Conservation (phyloP, 92 coral and sea anemone genomes). For the Diadumene lineata region DNA sequence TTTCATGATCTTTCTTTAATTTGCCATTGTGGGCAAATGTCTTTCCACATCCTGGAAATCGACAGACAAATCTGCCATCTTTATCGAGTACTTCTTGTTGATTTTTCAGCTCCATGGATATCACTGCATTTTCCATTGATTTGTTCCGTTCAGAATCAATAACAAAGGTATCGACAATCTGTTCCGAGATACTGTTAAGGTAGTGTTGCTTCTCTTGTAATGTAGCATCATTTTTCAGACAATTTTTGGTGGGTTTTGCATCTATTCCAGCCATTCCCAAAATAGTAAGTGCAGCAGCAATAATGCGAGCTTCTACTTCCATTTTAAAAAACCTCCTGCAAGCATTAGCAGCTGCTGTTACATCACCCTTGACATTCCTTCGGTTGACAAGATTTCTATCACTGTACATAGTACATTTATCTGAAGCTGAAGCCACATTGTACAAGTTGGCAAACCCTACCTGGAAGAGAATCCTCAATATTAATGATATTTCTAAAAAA, state of each 20-base stretch:
- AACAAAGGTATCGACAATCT: slow-evolving; percentile 54
- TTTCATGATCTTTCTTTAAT: slow-evolving; percentile 62
- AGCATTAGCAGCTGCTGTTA: slow-evolving; percentile 68
- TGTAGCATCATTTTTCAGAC: no score
- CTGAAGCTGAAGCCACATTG: slow-evolving; percentile 65
- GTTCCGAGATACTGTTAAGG: slow-evolving; percentile 43
- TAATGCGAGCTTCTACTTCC: slow-evolving; percentile 58
- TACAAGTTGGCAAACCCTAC: slow-evolving; percentile 62
- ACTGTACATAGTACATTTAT: slow-evolving; percentile 77
- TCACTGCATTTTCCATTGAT: slow-evolving; percentile 35
- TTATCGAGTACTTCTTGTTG: slow-evolving; percentile 39
- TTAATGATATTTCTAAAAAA: no score
- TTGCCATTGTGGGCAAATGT: slow-evolving; percentile 68
- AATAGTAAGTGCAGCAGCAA: slow-evolving; percentile 69
- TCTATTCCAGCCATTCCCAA: slow-evolving; percentile 56
- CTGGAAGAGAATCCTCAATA: slow-evolving; percentile 11
- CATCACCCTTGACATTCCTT: slow-evolving; percentile 76
- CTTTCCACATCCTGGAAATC: slow-evolving; percentile 61
- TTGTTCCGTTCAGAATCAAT: slow-evolving; percentile 56
- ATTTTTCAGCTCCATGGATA: slow-evolving; percentile 30
- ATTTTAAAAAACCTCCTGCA: slow-evolving; percentile 66
- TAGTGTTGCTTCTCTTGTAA: slow-evolving; percentile 50
- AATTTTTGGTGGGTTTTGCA: slow-evolving; percentile 33
- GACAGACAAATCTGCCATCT: slow-evolving; percentile 63
- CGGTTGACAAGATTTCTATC: slow-evolving; percentile 65